These are phyloP conservation scores for Teleogryllus oceanicus DNA, from an alignment of 2,888 invertebrate genomes.

Conservation along the genomic window DNA sequence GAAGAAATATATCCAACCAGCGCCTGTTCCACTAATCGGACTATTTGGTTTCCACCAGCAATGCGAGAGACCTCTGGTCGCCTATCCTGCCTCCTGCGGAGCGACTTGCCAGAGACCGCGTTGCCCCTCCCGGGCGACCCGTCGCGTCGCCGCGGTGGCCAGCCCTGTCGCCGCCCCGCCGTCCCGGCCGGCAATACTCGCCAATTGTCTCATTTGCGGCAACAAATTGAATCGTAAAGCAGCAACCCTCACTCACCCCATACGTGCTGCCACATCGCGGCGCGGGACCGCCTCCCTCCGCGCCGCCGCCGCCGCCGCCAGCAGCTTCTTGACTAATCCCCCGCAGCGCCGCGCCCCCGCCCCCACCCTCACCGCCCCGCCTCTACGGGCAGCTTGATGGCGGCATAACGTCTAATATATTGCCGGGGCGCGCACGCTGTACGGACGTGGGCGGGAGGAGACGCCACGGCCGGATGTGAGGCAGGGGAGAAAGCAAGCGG, in stretches of 20 bases:
- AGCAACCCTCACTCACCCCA: not conserved
- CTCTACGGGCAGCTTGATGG: not conserved
- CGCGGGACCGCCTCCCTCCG: too few species aligned
- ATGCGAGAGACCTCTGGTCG: too few species aligned
- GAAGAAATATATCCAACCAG: too few species aligned
- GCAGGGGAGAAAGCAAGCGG: not conserved
- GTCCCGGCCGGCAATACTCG: not conserved
- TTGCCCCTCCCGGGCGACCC: too few species aligned
- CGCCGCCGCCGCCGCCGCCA: too few species aligned
- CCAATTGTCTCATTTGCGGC: constrained; percentile 18
- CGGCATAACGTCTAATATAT: constrained; percentile 18
- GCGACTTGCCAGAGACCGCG: too few species aligned
- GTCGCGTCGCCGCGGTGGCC: too few species aligned
- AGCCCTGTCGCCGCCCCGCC: not conserved
- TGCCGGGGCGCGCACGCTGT: not conserved
- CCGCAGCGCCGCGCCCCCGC: too few species aligned
- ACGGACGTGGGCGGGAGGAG: not conserved
- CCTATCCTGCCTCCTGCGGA: too few species aligned
- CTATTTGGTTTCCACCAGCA: too few species aligned
- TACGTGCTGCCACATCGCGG: not conserved
- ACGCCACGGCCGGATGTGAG: not conserved
- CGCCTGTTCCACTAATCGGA: too few species aligned
- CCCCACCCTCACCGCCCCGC: too few species aligned
- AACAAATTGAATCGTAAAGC: constrained; percentile 18
- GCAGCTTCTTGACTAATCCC: not conserved